Percentiles rank a stretch among this genome's conserved stretches.
phyloP scores from a whole-genome alignment of 1,140 invertebrate genomes.

The Drosophila simulans region DNA sequence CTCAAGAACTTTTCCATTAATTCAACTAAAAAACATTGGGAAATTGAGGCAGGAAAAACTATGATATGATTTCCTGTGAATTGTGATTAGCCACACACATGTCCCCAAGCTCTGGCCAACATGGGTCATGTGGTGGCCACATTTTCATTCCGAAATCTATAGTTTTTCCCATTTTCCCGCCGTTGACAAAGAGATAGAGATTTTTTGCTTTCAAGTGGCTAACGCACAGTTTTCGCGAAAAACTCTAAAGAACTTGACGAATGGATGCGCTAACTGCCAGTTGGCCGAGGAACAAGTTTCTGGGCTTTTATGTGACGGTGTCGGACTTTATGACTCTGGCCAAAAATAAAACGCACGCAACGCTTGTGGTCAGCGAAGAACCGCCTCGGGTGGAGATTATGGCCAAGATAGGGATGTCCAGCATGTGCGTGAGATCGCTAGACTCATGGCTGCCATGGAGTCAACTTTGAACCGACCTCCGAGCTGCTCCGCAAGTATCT shows the following conservation, averaged over 20 bases:
- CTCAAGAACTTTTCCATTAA: constrained; percentile 49
- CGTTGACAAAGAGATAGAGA: constrained; percentile 51
- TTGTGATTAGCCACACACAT: constrained; percentile 57
- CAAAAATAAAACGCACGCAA: constrained; percentile 79
- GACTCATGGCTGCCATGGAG: constrained; percentile 24
- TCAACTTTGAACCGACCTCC: constrained; percentile 72
- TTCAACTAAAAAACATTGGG: constrained; percentile 12
- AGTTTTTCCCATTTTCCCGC: constrained; percentile 9
- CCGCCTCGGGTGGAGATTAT: constrained; percentile 48
- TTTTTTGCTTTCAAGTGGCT: constrained; percentile 71
- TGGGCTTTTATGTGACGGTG: constrained; percentile 62
- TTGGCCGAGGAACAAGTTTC: constrained; percentile 69
- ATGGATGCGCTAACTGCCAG: constrained; percentile 75
- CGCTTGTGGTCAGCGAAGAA: constrained; percentile 66
- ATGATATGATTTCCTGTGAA: constrained; percentile 44
- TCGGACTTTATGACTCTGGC: constrained; percentile 73
- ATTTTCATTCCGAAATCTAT: constrained; percentile 50
- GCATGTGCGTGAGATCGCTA: constrained; percentile 58
- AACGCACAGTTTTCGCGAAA: constrained; percentile 66
- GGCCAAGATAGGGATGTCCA: constrained; percentile 53
- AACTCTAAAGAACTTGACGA: constrained; percentile 77
- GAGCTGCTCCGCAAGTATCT: constrained; percentile 23
- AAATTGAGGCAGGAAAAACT: constrained; percentile 16
- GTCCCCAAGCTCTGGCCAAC: constrained; percentile 44
- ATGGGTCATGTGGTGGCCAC: constrained; percentile 72